Evolutionary conservation across 2,113 vertebrate species (phyloP), one percentile per base, ranked within the genome.

Genomic region (Saguinus midas): DNA sequence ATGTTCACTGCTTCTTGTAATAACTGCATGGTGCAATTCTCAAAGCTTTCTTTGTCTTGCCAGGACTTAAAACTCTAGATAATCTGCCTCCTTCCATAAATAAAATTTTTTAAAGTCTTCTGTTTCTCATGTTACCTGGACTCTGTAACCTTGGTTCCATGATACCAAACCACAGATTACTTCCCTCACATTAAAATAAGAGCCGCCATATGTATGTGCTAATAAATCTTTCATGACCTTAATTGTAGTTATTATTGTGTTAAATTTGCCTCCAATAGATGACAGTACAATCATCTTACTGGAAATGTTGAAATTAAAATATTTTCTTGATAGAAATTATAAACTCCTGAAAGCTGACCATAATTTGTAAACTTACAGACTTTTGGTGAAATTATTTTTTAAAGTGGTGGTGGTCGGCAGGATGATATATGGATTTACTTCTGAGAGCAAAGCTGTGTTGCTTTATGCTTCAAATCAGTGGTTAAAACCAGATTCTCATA

Each of bases 111-210:
- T 29, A 93, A 97, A 98, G 86, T 96, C 95, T 82, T 90, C 76
- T 98, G 93, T 96, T 98, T 87, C 96, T 98, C 83, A 68, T 87
- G 55, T 98, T 98, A 98, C 97, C 96, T 98, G 93, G 87, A 96
- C 86, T 91, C 97, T 91, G 8, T 96, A 96, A 98, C 98, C 97
- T 98, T 87, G 87, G 55, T 95, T 97, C 96, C 97, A 97, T 68
- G 23, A 97, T 96, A 80, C 40, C 52, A 97, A 97, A 87, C 55
- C 43, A 92, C 70, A 97, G 87, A 96, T 96, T 97, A 57, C 3
- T 84, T 96, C 91, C 35, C 75, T 55, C 27, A 1, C 48, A 52
- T 73, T 94, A 88, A 98, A 97, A 96, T 96, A 97, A 76, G 84
- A 97, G 68, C 61, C 91, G 9, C 78, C 57, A 18, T 40, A 32